Base-by-base conservation (phyloP, 2,888 invertebrate genomes). In the Lasius fuliginosus region DNA sequence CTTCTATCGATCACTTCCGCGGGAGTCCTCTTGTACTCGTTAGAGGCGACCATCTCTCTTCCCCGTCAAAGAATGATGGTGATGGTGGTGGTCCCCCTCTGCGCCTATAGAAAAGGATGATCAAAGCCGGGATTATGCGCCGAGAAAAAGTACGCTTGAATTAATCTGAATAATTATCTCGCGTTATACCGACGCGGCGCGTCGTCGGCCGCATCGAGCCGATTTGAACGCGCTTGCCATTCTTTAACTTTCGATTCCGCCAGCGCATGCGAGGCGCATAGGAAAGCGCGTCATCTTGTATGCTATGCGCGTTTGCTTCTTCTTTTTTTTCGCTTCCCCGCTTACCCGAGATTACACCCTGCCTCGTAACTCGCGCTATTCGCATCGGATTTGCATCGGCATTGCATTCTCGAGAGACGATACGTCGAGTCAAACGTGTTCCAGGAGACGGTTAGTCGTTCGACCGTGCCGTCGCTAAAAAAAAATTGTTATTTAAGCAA, bases 1-100 rank as follows among this genome's bases (percentile, higher is more conserved):
- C 60, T 81, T 71, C 67, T 89, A 90, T 90, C 89, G 90, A 90
- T 90, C 87, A 85, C 83, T 84, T 86, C 85, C 65, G 67, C 73
- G 74, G 67, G 81, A 82, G 82, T 73, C 60, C 77, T 67, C 81
- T 84, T 71, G 83, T 79, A 40, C 86, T 88, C 76, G 85, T 88
- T 86, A 86, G 86, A 68, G 77, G 27, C 68, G 75, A 40, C 83
- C 56, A n/a, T 73, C 79, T 49, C 53, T 77, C 69, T 58, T 23
- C 23, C 69, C 62, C 87, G 82, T 85, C 49, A 83, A 83, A 85
- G 75, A 73, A 62, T 36, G 40, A 42, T n/a, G 40, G 42, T n/a
- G 75, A 62, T 36, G 40, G 49, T n/a, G 40, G 42, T n/a, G 23
- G 46, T 36, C 40, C 58, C 58, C 58, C 53, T 53, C 11, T 18